A percentile compares a stretch with the other conserved stretches of the same genome.
Conservation (phyloP, 2,113 vertebrate species). For the Chunga burmeisteri region DNA sequence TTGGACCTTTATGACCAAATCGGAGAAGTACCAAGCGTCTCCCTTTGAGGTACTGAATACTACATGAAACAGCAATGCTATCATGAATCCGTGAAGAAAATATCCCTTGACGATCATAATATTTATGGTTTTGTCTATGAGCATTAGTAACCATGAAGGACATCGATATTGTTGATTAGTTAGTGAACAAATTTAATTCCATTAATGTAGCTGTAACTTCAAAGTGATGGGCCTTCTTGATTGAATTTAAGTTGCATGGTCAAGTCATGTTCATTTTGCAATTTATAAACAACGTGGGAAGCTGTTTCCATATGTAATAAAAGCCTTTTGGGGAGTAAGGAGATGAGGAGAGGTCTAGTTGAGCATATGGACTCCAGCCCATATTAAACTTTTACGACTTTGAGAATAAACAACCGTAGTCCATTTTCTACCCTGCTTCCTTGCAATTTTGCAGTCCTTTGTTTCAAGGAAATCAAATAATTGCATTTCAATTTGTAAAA, state of each 20-base stretch:
- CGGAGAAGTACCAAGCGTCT: background rate
- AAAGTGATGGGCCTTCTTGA: background rate
- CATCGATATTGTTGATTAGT: background rate
- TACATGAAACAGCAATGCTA: background rate
- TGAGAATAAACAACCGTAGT: background rate
- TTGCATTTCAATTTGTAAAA: background rate
- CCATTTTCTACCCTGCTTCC: background rate
- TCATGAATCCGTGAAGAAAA: background rate
- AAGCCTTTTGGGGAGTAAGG: background rate
- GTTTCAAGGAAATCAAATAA: background rate
- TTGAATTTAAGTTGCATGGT: background rate
- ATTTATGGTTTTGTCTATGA: background rate
- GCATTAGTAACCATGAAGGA: background rate
- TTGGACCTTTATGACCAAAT: background rate
- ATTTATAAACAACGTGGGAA: background rate
- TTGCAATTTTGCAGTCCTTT: background rate
- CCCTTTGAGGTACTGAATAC: background rate
- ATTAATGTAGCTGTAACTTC: background rate
- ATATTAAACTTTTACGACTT: background rate
- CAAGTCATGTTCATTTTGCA: background rate
- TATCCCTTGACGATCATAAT: background rate
- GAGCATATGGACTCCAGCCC: background rate
- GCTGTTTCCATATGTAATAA: background rate
- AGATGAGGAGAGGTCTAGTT: background rate
- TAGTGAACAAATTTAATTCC: background rate